Evolutionary conservation across 2,888 invertebrate genomes (phyloP), one percentile per base, ranked within the genome.

Genomic region (Galeruca laticollis): DNA sequence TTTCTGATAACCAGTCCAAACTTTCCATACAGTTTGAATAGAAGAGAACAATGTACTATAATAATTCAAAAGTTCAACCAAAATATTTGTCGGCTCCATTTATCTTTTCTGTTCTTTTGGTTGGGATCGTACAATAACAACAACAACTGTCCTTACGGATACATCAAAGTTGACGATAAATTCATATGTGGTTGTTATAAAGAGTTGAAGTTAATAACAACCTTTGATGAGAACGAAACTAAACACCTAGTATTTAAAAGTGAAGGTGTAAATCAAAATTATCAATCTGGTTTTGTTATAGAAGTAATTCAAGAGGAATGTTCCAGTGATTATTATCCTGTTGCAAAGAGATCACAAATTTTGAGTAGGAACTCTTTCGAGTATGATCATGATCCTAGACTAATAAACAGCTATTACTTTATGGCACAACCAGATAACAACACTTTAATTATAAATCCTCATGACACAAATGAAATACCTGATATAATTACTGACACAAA

Each of bases 241-340:
- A 90, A 89, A 79, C 76, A 88, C 52, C 47, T 84, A 1, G 82
- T 85, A 6, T 86, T 88, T 75, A 84, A 82, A 69, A 87, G 86
- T 74, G 76, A 81, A 1, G 88, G 87, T 3, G 81, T 84, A 60
- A 81, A 85, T 1, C 80, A 83, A 15, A 84, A 81, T 69, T 82
- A 78, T 43, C 82, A 83, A 67, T 82, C 79, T 65, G 90, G 90
- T 18, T 90, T 90, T 77, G 79, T 88, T 2, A 78, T 90, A 15
- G 89, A 90, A 80, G 82, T 89, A 13, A 78, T 84, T 6, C 90
- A 90, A 77, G 90, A 89, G 69, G 84, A 87, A 68, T 90, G 90
- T 76, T 84, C 85, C 0, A 82, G 80, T 65, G 80, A 82, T 63
- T 82, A 83, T 67, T 52, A 73, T 40, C 79, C 80, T 54, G 68